Evolutionary conservation across 64 coral and sea anemone species (phyloP).

Genomic region (Acropora tenuis): DNA sequence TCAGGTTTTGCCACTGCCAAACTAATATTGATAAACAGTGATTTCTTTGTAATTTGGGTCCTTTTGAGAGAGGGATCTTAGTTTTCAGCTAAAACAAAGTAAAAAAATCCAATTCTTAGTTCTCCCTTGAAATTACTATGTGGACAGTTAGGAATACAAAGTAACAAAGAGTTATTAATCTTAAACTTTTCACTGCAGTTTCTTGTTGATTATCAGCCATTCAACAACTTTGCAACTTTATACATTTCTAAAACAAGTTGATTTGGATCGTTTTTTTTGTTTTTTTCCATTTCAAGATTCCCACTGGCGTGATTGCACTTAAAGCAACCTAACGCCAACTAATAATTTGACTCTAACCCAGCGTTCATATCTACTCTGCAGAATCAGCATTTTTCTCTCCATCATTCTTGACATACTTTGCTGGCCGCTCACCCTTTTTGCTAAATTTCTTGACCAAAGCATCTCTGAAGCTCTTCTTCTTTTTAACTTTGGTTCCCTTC

Average conservation of each 20-base stretch:
- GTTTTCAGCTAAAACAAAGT: background rate
- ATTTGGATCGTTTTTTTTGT: background rate
- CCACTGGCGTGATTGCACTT: background rate
- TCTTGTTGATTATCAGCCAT: background rate
- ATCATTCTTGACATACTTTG: slow-evolving; percentile 43
- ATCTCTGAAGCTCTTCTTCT: slow-evolving; percentile 91
- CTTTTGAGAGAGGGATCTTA: background rate
- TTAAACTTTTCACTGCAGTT: background rate
- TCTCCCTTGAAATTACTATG: background rate
- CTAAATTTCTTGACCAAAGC: slow-evolving; percentile 67
- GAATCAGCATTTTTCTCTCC: slow-evolving; percentile 46
- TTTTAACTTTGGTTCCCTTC: slow-evolving; percentile 70
- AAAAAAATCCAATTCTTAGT: background rate
- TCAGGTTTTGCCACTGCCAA: background rate
- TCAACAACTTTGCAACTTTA: slow-evolving; percentile 5
- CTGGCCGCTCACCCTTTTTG: slow-evolving; percentile 68
- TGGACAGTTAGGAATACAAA: background rate
- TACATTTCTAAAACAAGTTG: slow-evolving; percentile 10
- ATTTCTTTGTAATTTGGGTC: background rate
- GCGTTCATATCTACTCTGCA: background rate
- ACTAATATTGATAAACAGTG: background rate
- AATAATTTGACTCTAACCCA: slow-evolving; percentile 20
- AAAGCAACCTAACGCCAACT: slow-evolving; percentile 15
- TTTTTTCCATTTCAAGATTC: background rate
- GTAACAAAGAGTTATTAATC: background rate